Conservation (phyloP, 2,113 vertebrate genomes). For the Cnemophilus loriae region DNA sequence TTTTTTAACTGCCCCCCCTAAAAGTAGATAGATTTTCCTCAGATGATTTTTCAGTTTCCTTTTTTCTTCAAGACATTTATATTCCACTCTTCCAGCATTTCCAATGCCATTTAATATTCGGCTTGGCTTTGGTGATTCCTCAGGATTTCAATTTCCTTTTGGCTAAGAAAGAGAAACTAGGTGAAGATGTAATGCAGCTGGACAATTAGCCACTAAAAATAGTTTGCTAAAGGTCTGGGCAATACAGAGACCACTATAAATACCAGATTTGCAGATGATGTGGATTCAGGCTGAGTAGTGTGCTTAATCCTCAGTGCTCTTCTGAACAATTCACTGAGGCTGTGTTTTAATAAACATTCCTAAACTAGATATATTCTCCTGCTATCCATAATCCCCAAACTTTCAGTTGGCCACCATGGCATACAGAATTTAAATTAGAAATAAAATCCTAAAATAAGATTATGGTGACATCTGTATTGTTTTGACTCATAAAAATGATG, state of each 20-base stretch:
- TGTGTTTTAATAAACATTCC: not conserved
- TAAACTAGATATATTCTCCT: not conserved
- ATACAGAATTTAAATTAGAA: not conserved
- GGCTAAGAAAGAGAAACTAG: slow-evolving; percentile 3
- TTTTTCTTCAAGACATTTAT: not conserved
- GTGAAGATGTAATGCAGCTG: slow-evolving; percentile 35
- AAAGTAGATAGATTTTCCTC: not conserved
- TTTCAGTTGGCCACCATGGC: not conserved
- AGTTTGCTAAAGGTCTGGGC: not conserved
- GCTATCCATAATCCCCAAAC: not conserved
- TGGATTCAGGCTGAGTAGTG: not conserved
- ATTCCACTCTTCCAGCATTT: not conserved
- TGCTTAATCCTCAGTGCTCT: not conserved
- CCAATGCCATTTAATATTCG: not conserved
- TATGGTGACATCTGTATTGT: not conserved
- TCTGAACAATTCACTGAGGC: not conserved
- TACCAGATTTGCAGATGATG: not conserved
- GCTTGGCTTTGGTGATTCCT: not conserved
- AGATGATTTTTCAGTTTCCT: not conserved
- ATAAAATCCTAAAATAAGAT: not conserved
- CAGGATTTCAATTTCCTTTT: not conserved
- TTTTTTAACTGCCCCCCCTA: not conserved
- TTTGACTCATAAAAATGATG: not conserved
- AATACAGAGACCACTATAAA: not conserved
- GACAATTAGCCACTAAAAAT: slow-evolving; percentile 60